These are phyloP conservation scores for Melanotaenia duboulayi DNA, from an alignment of 2,113 vertebrate genomes.

Conservation along the genomic window DNA sequence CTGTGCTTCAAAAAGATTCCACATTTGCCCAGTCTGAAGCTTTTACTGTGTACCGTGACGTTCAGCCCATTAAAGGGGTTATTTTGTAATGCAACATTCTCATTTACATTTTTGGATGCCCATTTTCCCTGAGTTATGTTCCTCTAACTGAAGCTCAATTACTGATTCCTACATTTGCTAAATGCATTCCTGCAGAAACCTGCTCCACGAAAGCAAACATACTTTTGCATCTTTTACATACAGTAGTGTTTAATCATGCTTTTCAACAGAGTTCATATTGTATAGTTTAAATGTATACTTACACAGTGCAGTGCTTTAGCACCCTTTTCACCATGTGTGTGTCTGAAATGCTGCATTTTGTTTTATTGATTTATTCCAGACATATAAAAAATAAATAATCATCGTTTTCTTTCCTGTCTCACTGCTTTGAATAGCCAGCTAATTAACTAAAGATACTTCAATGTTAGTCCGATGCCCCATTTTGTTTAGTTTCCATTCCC, in stretches of 20 bases:
- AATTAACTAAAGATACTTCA: no score
- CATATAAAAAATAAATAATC: no score
- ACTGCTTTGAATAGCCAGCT: no score
- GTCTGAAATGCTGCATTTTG: no score
- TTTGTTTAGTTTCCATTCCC: background rate
- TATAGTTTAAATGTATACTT: background rate
- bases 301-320: background rate
- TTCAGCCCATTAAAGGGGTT: constrained; percentile 21
- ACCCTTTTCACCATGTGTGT: no score
- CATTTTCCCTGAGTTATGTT: constrained; percentile 9
- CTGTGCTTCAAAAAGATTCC: constrained; percentile 46
- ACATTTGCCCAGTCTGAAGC: constrained; percentile 34
- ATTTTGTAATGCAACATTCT: constrained; percentile 18
- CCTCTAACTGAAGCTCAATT: constrained; percentile 1
- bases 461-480: background rate
- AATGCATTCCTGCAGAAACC: background rate
- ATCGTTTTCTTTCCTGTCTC: no score
- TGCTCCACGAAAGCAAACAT: background rate
- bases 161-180: constrained; percentile 13
- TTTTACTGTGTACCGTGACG: constrained; percentile 35
- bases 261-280: background rate
- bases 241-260: background rate
- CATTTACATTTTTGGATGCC: constrained; percentile 24
- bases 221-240: background rate
- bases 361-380: no score